Evolutionary conservation across 2,113 vertebrate genomes (phyloP), one percentile per base, ranked within the genome.

Genomic region (Delphinapterus leucas): DNA sequence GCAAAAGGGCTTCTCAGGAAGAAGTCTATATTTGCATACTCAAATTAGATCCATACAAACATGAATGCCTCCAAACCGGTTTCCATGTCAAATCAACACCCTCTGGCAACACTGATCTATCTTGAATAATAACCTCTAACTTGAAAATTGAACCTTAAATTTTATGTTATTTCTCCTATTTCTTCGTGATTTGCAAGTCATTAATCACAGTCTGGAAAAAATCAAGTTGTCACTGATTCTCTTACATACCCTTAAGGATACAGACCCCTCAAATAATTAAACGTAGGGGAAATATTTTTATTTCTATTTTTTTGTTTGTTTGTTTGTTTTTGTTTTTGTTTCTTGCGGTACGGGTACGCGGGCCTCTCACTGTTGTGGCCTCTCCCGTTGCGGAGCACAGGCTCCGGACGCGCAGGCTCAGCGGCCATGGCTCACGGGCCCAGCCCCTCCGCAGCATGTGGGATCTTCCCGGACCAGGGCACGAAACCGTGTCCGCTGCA

Each of bases 201-300:
- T 96, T 97, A 77, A 86, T 96, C 88, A 95, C 18, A 79, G 38
- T 91, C 67, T n/a, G 73, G 93, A 94, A 76, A 95, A 95, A 95
- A 96, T 71, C 60, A 95, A 89, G 15, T 88, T 94, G 49, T 79
- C 53, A 60, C 9, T 84, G 33, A 9, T 89, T 97, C 26, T 94
- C n/a, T 92, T 47, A 26, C 18, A 77, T 49, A 55, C 5, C 17
- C 25, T 31, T 31, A 71, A 93, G 47, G 21, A 77, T 79, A 84
- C 2, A 88, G 71, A 85, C 7, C 3, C 44, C 20, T 94, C 67
- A 73, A 82, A 63, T 95, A 89, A 96, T 82, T 82, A 71, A 97
- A 92, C 76, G 67, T 60, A 93, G 61, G 33, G 55, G 53, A 80
- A 88, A 61, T 73, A 86, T 65, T 96, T 94, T 92, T 63, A 61